Percentiles rank a stretch among this genome's conserved stretches.
Evolutionary conservation across 1,140 invertebrate species (phyloP).

Genomic region (Helicoverpa zea): DNA sequence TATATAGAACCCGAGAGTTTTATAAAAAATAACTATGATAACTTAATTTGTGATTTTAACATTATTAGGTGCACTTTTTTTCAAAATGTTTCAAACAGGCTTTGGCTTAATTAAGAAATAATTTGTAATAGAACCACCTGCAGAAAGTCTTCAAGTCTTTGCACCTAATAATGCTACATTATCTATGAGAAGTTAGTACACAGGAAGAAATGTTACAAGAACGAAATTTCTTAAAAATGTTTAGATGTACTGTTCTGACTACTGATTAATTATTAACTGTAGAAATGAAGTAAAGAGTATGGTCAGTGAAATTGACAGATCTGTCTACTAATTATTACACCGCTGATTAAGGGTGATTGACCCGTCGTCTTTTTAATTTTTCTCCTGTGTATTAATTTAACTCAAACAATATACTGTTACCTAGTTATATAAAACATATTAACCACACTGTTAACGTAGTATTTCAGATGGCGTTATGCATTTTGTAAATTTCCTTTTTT

Average conservation of each 20-base stretch:
- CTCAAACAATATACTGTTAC: constrained; percentile 33
- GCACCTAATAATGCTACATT: background rate
- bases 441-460: constrained; percentile 59
- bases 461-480: constrained; percentile 75
- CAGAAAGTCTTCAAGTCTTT: background rate
- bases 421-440: constrained; percentile 53
- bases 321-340: too few species aligned
- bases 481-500: constrained; percentile 74
- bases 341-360: too few species aligned
- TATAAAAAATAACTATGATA: background rate
- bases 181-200: background rate
- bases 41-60: background rate
- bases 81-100: too few species aligned
- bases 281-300: too few species aligned
- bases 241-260: too few species aligned
- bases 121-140: background rate
- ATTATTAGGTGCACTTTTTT: background rate
- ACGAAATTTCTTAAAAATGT: background rate
- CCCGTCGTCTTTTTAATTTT: background rate
- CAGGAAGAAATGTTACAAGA: background rate
- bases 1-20: background rate
- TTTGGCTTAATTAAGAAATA: too few species aligned
- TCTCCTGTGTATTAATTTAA: constrained; percentile 6
- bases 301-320: too few species aligned
- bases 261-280: too few species aligned